These are phyloP conservation scores for Andrena hattorfiana DNA, from an alignment of 2,888 invertebrate species.

Conservation along the genomic window DNA sequence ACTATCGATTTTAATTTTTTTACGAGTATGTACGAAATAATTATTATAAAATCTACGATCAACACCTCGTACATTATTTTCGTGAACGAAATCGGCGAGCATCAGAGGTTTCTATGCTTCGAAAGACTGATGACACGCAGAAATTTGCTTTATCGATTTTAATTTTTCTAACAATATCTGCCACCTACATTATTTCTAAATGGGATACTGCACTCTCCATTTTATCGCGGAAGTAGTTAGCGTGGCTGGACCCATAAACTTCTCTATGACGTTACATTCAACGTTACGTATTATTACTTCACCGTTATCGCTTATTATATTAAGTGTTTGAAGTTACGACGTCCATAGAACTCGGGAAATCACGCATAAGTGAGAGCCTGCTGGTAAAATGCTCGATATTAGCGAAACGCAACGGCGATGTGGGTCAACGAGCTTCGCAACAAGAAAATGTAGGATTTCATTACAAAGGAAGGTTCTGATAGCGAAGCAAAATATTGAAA, in stretches of 20 bases:
- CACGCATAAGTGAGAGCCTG: conserved; percentile 15
- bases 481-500: background rate
- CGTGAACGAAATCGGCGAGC: background rate
- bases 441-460: background rate
- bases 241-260: conserved; percentile 18
- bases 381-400: conserved; percentile 19
- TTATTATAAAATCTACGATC: background rate
- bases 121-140: background rate
- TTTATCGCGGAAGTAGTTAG: conserved; percentile 17
- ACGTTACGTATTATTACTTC: conserved; percentile 25
- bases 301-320: conserved; percentile 38
- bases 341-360: conserved; percentile 18
- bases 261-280: conserved; percentile 14
- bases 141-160: background rate
- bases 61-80: background rate
- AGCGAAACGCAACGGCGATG: conserved; percentile 23
- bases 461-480: background rate
- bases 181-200: background rate
- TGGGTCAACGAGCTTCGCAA: conserved; percentile 23
- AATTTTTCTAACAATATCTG: background rate
- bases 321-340: conserved; percentile 32
- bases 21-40: background rate
- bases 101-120: background rate
- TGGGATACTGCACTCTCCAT: background rate
- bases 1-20: too few relatives aligned